Percentiles rank a stretch among this genome's conserved stretches.
Evolutionary conservation across 1,140 invertebrate species (phyloP).

Genomic region (Protaetia brevitarsis): DNA sequence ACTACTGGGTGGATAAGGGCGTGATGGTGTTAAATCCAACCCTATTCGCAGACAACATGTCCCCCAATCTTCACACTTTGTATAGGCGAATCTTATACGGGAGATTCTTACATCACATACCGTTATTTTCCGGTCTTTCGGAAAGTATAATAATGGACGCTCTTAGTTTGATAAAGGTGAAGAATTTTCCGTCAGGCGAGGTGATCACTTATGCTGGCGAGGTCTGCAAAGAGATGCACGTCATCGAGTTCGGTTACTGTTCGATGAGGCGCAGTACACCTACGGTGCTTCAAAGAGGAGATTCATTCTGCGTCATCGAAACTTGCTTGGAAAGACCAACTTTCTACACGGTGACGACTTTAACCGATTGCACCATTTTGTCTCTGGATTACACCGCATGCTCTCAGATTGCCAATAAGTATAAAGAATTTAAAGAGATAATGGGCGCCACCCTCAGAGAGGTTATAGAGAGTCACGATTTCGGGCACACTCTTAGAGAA

Average conservation of each 20-base stretch:
- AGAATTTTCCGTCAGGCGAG: neutral
- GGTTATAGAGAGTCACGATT: neutral
- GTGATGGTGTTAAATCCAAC: neutral
- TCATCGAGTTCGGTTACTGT: constrained; percentile 23
- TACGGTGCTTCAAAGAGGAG: neutral
- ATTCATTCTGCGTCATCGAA: constrained; percentile 23
- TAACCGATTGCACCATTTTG: constrained; percentile 1
- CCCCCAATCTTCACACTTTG: neutral
- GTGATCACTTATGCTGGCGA: constrained; percentile 26
- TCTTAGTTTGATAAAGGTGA: neutral
- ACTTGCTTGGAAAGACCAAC: constrained; percentile 16
- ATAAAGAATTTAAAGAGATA: neutral
- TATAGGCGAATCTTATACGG: neutral
- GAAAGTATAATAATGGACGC: neutral
- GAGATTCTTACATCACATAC: neutral
- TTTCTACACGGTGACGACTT: neutral
- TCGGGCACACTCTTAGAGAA: neutral
- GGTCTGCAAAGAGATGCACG: constrained; percentile 23
- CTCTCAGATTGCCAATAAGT: neutral
- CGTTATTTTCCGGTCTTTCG: constrained; percentile 8
- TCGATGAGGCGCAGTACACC: neutral
- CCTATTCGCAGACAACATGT: neutral
- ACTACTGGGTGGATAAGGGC: neutral
- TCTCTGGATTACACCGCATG: neutral
- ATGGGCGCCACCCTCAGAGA: neutral